phyloP scores from a whole-genome alignment of 1,140 invertebrate genomes.

The Conus ventricosus region DNA sequence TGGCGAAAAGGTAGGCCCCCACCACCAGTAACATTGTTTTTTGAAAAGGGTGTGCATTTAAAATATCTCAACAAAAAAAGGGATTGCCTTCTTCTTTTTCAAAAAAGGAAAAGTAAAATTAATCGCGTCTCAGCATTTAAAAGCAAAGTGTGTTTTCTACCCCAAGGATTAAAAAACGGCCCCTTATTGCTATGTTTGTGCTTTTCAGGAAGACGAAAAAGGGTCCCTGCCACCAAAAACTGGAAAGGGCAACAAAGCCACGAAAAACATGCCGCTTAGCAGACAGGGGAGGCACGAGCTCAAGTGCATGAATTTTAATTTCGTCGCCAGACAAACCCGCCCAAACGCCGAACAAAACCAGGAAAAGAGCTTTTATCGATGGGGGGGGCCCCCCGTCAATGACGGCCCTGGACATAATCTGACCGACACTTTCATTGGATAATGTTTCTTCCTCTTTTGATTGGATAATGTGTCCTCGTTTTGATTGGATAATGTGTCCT shows the following conservation, averaged over 20 bases:
- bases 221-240: too few relatives aligned
- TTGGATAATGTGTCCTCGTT: background rate
- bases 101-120: too few relatives aligned
- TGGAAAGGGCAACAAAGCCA: background rate
- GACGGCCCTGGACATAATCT: background rate
- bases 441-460: background rate
- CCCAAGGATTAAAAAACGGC: too few relatives aligned
- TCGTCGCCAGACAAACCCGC: background rate
- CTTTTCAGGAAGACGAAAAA: too few relatives aligned
- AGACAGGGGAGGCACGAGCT: background rate
- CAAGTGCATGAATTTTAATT: background rate
- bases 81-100: too few relatives aligned
- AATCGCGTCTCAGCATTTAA: too few relatives aligned
- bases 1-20: too few relatives aligned
- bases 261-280: background rate
- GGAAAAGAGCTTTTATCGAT: background rate
- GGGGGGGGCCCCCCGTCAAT: background rate
- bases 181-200: too few relatives aligned
- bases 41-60: too few relatives aligned
- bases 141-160: too few relatives aligned
- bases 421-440: background rate
- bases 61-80: too few relatives aligned
- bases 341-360: background rate
- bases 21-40: too few relatives aligned
- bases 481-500: background rate